Evolutionary conservation across 2,797 vertebrate genomes (phyloP).

Genomic region (Gambusia yucatana): DNA sequence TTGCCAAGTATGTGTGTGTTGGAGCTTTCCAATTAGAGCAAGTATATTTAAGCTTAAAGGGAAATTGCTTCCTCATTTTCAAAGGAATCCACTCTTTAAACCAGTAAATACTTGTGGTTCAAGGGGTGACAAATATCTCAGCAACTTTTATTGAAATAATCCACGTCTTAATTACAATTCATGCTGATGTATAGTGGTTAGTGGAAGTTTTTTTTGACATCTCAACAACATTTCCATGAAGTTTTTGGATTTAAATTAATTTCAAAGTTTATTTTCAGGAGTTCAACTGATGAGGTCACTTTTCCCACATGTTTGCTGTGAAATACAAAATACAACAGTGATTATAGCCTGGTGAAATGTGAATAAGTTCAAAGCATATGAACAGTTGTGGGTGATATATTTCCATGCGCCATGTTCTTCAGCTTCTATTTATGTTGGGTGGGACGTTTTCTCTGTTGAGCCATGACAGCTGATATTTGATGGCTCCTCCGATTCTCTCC

Average conservation of each 20-base stretch:
- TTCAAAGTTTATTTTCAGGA: not conserved
- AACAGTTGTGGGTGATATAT: not conserved
- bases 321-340: not conserved
- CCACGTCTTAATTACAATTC: not conserved
- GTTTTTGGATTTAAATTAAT: not conserved
- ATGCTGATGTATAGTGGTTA: not conserved
- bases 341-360: not conserved
- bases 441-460: slow-evolving; percentile 46
- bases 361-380: not conserved
- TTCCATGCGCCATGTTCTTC: slow-evolving; percentile 16
- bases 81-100: slow-evolving; percentile 18
- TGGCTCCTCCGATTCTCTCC: slow-evolving; percentile 65
- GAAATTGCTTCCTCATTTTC: slow-evolving; percentile 15
- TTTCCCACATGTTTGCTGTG: not conserved
- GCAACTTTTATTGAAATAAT: not conserved
- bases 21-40: slow-evolving; percentile 21
- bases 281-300: not conserved
- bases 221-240: not conserved
- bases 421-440: slow-evolving; percentile 37
- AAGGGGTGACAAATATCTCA: slow-evolving; percentile 1
- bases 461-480: slow-evolving; percentile 59
- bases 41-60: slow-evolving; percentile 25
- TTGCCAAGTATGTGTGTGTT: slow-evolving; percentile 25
- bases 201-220: not conserved
- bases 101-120: not conserved